phyloP scores from a whole-genome alignment of 1,140 invertebrate species.

The Venturia canescens region DNA sequence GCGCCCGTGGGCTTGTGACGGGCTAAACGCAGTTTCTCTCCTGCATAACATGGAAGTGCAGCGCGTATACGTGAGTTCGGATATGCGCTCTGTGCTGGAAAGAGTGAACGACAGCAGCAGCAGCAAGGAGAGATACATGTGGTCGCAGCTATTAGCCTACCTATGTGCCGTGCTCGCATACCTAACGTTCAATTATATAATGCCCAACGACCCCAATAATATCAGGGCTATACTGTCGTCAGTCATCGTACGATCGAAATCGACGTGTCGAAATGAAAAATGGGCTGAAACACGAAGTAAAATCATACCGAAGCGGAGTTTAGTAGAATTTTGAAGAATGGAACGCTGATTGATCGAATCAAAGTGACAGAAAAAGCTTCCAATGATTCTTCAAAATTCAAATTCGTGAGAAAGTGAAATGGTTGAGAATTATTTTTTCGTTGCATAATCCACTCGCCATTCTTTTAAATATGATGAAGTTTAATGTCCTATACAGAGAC shows the following conservation, averaged over 20 bases:
- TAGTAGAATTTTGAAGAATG: background rate
- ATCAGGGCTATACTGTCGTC: conserved; percentile 24
- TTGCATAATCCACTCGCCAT: too few species aligned
- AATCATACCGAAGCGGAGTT: background rate
- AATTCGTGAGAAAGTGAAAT: too few species aligned
- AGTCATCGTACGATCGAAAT: conserved; percentile 26
- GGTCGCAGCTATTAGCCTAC: conserved; percentile 30
- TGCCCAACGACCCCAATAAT: conserved; percentile 44
- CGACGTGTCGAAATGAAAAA: background rate
- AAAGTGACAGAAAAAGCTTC: background rate
- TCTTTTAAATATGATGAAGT: too few species aligned
- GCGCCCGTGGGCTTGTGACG: background rate
- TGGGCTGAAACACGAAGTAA: background rate
- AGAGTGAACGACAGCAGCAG: conserved; percentile 21
- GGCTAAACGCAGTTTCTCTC: background rate
- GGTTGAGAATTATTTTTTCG: too few species aligned
- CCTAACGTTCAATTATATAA: conserved; percentile 46
- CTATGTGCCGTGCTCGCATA: conserved; percentile 29
- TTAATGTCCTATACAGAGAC: too few species aligned
- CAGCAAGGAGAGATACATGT: background rate
- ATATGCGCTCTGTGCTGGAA: conserved; percentile 10
- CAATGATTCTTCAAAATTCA: too few species aligned
- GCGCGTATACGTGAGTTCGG: background rate
- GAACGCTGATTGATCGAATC: background rate
- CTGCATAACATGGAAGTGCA: background rate